Evolutionary conservation across 1,140 invertebrate species (phyloP).

Genomic region (Oncopeltus fasciatus): DNA sequence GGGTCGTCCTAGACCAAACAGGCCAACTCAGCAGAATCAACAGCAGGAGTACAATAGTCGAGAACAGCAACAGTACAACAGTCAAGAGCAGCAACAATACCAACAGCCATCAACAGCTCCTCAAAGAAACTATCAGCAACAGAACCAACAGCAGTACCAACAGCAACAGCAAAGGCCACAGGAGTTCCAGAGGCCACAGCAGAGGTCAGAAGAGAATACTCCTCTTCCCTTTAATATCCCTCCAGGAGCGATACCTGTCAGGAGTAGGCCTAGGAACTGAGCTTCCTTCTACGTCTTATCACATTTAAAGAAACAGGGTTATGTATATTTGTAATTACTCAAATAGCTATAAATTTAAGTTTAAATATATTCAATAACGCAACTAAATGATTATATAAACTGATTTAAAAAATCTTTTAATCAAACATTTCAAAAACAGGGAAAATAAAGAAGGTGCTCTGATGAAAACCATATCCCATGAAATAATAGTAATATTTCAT

Average conservation of each 20-base stretch:
- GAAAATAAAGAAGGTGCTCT: no score
- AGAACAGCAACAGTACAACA: constrained; percentile 22
- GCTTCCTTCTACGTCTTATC: not conserved
- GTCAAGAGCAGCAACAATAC: constrained; percentile 21
- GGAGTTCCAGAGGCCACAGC: constrained; percentile 17
- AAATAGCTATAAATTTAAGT: not conserved
- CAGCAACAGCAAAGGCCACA: constrained; percentile 15
- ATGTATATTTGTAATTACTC: no score
- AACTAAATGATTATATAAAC: not conserved
- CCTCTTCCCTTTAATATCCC: constrained; percentile 17
- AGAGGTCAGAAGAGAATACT: constrained; percentile 6
- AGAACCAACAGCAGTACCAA: constrained; percentile 16
- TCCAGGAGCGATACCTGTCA: constrained; percentile 19
- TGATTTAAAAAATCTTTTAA: not conserved
- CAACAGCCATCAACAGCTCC: constrained; percentile 18
- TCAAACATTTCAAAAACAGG: no score
- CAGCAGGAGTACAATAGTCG: not conserved
- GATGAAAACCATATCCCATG: no score
- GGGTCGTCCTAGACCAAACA: no score
- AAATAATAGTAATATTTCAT: no score
- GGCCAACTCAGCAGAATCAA: not conserved
- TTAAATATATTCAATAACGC: not conserved
- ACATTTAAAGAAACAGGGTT: no score
- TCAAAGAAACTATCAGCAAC: constrained; percentile 17
- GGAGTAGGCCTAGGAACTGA: constrained; percentile 4